Evolutionary conservation across 2,113 vertebrate genomes (phyloP).

Genomic region (Sula dactylatra): DNA sequence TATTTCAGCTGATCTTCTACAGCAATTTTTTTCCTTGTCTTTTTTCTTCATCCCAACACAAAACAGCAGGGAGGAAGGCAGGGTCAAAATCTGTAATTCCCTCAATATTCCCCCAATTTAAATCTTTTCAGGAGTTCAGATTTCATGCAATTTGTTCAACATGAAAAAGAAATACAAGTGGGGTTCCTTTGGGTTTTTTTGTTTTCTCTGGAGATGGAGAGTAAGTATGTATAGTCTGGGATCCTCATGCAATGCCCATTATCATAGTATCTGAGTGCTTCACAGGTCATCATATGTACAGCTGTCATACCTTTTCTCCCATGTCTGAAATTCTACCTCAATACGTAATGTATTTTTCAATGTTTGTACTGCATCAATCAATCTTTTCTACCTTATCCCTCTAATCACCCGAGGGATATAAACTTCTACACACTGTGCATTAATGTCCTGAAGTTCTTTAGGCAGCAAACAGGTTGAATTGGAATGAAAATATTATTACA

Average conservation of each 20-base stretch:
- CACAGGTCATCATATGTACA: too few species aligned
- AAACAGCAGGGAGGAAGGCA: background rate
- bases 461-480: slow-evolving; percentile 8
- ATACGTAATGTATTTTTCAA: slow-evolving; percentile 41
- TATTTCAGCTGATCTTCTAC: background rate
- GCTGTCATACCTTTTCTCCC: background rate
- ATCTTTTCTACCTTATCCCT: slow-evolving; percentile 43
- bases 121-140: background rate
- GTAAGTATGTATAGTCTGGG: background rate
- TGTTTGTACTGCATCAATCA: slow-evolving; percentile 11
- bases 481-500: slow-evolving; percentile 5
- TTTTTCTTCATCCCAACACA: background rate
- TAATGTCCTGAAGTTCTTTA: slow-evolving; percentile 34
- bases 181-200: rapidly evolving
- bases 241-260: background rate
- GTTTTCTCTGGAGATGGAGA: background rate
- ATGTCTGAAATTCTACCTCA: slow-evolving; percentile 19
- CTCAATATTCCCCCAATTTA: background rate
- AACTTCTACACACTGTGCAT: slow-evolving; percentile 12
- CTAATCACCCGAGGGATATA: slow-evolving; percentile 1
- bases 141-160: background rate
- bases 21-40: background rate
- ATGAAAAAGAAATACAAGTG: background rate
- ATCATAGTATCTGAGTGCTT: background rate
- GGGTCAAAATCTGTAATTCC: background rate